A percentile compares a stretch with the other conserved stretches of the same genome.
Conservation (phyloP, 2,797 vertebrate genomes). For the Vultur gryphus region DNA sequence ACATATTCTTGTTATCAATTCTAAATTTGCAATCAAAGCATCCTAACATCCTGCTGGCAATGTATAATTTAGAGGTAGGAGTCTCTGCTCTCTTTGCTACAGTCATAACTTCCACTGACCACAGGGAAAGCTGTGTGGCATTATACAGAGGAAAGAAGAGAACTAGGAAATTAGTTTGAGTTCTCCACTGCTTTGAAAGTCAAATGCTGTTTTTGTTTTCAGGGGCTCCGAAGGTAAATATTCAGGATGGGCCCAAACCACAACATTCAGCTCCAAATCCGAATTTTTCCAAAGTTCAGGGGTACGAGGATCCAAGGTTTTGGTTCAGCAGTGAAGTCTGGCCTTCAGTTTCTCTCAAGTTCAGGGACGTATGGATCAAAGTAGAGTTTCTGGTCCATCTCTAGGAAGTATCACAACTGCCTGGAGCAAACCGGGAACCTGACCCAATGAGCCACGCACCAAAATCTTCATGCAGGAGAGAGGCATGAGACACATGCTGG, state of each 20-base stretch:
- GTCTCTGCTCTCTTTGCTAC: background rate
- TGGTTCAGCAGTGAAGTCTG: background rate
- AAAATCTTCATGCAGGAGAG: fast-evolving
- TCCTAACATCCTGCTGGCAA: background rate
- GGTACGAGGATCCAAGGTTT: background rate
- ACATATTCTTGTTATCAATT: background rate
- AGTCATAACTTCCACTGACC: background rate
- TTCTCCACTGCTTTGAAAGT: background rate
- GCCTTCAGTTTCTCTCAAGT: background rate
- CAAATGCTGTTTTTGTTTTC: background rate
- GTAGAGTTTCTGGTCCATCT: background rate
- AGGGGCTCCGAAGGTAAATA: background rate
- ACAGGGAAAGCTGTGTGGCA: background rate
- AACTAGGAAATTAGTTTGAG: background rate
- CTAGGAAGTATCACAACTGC: background rate
- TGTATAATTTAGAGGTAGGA: background rate
- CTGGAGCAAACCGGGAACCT: background rate
- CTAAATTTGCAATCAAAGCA: background rate
- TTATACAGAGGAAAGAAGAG: background rate
- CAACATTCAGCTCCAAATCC: background rate
- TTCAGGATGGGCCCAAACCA: background rate
- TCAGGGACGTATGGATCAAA: background rate
- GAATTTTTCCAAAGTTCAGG: background rate
- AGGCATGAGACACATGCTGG: background rate
- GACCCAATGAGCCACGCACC: fast-evolving